Conservation (phyloP, 2,113 vertebrate genomes). For the Seriola quinqueradiata region DNA sequence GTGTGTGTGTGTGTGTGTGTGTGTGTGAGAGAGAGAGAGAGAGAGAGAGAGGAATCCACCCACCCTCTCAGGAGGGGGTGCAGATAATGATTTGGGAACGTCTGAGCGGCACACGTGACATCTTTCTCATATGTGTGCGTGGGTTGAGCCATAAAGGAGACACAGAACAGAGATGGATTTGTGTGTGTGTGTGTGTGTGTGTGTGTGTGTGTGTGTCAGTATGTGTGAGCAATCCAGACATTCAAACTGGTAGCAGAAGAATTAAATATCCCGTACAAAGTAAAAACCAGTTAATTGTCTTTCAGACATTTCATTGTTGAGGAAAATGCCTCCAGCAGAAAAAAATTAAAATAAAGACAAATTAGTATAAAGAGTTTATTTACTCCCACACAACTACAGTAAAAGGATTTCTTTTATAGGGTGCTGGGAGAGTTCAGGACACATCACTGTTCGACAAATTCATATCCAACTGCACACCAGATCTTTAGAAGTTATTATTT, state of each 20-base stretch:
- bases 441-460: constrained; percentile 1
- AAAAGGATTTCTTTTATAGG: not conserved
- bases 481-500: constrained; percentile 2
- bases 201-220: constrained; percentile 4
- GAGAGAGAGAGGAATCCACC: constrained; percentile 67
- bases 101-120: constrained; percentile 74
- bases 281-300: constrained; percentile 7
- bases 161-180: constrained; percentile 33
- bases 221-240: constrained; percentile 6
- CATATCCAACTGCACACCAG: not conserved
- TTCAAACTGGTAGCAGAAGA: constrained; percentile 23
- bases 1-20: constrained; percentile 50
- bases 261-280: constrained; percentile 11
- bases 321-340: constrained; percentile 3
- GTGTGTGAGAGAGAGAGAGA: constrained; percentile 28
- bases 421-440: constrained; percentile 16
- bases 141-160: constrained; percentile 74
- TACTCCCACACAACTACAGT: constrained; percentile 18
- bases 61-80: constrained; percentile 81
- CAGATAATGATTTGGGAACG: constrained; percentile 83
- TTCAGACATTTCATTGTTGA: not conserved
- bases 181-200: constrained; percentile 23
- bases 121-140: constrained; percentile 73
- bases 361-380: constrained; percentile 23
- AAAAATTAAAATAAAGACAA: not conserved